A percentile compares a stretch with the other conserved stretches of the same genome.
These are phyloP conservation scores for Clepsis dumicolana DNA, from an alignment of 2,888 invertebrate genomes.

Conservation along the genomic window DNA sequence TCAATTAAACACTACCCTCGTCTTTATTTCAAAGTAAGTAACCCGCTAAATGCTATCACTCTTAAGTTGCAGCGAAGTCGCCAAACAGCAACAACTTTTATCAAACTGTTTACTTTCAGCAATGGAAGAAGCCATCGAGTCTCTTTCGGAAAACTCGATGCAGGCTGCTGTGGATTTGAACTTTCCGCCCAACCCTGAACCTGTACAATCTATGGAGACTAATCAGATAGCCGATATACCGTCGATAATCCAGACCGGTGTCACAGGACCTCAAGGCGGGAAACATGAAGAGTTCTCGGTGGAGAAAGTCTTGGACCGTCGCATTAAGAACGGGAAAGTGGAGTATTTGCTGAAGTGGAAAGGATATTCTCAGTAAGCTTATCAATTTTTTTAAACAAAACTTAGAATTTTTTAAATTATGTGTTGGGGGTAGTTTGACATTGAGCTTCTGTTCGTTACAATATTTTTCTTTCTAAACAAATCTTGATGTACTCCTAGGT, in stretches of 20 bases:
- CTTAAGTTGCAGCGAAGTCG: not conserved
- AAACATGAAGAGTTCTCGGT: constrained; percentile 90
- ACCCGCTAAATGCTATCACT: not conserved
- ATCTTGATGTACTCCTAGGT: too few species aligned
- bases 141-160: constrained; percentile 22
- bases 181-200: constrained; percentile 27
- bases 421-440: not conserved
- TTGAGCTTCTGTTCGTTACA: too few species aligned
- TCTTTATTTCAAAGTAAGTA: not conserved
- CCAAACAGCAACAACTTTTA: too few species aligned
- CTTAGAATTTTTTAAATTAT: not conserved
- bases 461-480: too few species aligned
- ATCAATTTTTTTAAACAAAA: not conserved
- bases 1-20: not conserved
- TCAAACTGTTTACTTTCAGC: constrained; percentile 27
- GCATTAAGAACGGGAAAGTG: constrained; percentile 89
- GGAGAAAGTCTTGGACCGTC: constrained; percentile 90
- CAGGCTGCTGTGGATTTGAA: constrained; percentile 32
- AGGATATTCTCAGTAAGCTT: constrained; percentile 87
- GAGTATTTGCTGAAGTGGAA: constrained; percentile 89
- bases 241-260: constrained; percentile 46
- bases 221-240: constrained; percentile 45
- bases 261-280: constrained; percentile 62
- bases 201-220: constrained; percentile 52
- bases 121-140: constrained; percentile 40